These are phyloP conservation scores for Salminus brasiliensis DNA, from an alignment of 2,113 vertebrate species.

Conservation along the genomic window DNA sequence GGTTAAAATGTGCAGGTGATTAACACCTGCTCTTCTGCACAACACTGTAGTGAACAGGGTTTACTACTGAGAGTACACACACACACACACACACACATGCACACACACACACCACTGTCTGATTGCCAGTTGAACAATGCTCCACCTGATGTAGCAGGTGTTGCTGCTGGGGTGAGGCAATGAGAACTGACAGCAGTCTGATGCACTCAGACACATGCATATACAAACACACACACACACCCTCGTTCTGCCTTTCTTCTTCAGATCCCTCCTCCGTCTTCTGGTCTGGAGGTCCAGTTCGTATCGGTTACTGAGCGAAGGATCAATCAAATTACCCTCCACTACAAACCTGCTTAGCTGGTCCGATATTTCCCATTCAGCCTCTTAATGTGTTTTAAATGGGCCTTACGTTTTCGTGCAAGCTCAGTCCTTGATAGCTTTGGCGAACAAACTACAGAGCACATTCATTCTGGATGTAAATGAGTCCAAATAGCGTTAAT, in stretches of 20 bases:
- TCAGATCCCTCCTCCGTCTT: neutral
- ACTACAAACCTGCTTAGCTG: neutral
- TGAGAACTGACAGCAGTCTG: conserved; percentile 1
- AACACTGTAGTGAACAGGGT: neutral
- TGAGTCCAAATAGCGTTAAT: conserved; percentile 24
- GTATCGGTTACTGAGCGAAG: neutral
- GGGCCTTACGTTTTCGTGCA: neutral
- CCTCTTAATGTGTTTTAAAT: neutral
- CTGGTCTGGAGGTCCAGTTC: neutral
- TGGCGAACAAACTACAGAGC: neutral
- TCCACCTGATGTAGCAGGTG: conserved; percentile 28
- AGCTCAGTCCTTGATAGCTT: neutral
- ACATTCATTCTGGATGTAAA: conserved; percentile 32
- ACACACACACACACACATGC: neutral
- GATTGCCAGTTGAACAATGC: neutral
- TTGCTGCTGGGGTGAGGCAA: neutral
- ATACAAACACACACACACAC: neutral
- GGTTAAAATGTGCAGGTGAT: neutral
- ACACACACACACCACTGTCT: neutral
- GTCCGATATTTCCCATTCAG: neutral
- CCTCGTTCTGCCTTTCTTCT: neutral
- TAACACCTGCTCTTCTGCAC: neutral
- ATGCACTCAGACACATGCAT: neutral
- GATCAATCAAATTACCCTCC: neutral
- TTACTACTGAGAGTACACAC: neutral